phyloP scores from a whole-genome alignment of 1,140 invertebrate species.

The Metopolophium dirhodum region DNA sequence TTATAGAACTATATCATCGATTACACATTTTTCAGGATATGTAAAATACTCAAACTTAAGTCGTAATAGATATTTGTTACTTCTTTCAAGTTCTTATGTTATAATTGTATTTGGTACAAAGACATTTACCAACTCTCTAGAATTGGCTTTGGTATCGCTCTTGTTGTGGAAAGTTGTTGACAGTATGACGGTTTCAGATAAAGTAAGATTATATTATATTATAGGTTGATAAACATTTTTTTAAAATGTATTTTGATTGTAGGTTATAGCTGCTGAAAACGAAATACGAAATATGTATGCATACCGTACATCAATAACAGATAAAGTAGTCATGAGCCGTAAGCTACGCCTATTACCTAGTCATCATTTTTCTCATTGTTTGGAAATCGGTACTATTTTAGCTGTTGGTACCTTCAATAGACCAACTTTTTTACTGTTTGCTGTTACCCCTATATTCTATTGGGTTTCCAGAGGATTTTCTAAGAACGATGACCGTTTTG shows the following conservation, averaged over 20 bases:
- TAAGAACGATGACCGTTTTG: constrained; percentile 70
- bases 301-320: constrained; percentile 63
- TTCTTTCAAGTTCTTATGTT: constrained; percentile 87
- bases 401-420: constrained; percentile 88
- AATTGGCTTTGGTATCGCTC: constrained; percentile 79
- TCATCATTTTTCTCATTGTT: constrained; percentile 74
- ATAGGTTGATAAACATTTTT: not conserved
- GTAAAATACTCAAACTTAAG: constrained; percentile 74
- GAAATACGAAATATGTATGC: constrained; percentile 48
- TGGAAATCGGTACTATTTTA: constrained; percentile 73
- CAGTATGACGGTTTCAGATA: constrained; percentile 78
- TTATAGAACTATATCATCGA: not conserved
- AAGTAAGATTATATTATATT: constrained; percentile 61
- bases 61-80: constrained; percentile 73
- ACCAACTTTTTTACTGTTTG: constrained; percentile 89
- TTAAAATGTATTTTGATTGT: constrained; percentile 19
- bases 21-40: constrained; percentile 68
- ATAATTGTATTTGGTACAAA: constrained; percentile 81
- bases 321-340: constrained; percentile 77
- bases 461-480: constrained; percentile 85
- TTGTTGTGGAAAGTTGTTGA: constrained; percentile 77
- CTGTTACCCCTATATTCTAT: constrained; percentile 82
- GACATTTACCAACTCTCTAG: constrained; percentile 91
- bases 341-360: constrained; percentile 72
- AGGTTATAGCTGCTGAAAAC: constrained; percentile 54